Conservation (phyloP, 2,113 vertebrate genomes). For the Tachysurus vachellii region DNA sequence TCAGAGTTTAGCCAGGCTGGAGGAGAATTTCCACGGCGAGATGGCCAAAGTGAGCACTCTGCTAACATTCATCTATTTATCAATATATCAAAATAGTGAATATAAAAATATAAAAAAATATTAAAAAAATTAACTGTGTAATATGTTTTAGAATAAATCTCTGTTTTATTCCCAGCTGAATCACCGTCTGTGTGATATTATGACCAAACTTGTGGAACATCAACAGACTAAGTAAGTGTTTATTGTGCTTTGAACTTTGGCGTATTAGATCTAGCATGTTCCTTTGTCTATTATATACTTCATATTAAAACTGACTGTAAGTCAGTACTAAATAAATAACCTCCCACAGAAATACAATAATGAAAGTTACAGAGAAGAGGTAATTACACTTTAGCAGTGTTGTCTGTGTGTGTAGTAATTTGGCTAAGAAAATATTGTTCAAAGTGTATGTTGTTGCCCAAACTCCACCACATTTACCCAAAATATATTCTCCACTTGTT, state of each 20-base stretch:
- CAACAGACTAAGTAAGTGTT: conserved; percentile 69
- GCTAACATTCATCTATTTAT: background rate
- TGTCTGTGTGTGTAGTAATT: background rate
- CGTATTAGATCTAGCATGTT: background rate
- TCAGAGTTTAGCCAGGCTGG: conserved; percentile 89
- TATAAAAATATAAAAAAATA: background rate
- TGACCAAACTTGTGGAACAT: conserved; percentile 90
- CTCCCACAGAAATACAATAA: conserved; percentile 66
- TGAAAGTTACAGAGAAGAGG: conserved; percentile 56
- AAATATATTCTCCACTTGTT: background rate
- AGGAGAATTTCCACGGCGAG: conserved; percentile 95
- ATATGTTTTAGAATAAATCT: background rate
- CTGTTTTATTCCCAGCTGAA: conserved; percentile 79
- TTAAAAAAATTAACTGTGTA: background rate
- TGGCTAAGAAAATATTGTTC: background rate
- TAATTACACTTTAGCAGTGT: conserved; percentile 23
- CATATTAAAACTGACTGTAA: background rate
- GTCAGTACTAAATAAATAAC: conserved; percentile 15
- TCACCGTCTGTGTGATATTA: conserved; percentile 87
- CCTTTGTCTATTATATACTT: background rate
- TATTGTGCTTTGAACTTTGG: background rate
- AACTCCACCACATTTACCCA: background rate
- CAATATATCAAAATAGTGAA: background rate
- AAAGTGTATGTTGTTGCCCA: background rate
- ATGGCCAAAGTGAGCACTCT: conserved; percentile 84